Conservation (phyloP, 1,140 invertebrate species). For the Monochamus saltuarius region DNA sequence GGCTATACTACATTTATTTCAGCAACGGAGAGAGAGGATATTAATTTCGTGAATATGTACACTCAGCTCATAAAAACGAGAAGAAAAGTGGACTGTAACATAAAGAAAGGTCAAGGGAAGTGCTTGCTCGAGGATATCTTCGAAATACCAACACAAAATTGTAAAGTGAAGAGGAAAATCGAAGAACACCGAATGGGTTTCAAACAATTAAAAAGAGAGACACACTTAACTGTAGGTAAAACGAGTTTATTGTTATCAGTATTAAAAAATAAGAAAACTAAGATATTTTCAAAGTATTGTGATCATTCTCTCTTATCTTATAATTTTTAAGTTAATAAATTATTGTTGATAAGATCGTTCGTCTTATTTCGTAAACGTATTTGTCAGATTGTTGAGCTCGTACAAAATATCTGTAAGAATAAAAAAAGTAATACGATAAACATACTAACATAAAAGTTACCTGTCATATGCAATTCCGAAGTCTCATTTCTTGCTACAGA, state of each 20-base stretch:
- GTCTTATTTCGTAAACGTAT: neutral
- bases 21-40: slow-evolving; percentile 26
- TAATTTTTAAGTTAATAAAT: slow-evolving; percentile 31
- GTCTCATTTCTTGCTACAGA: slow-evolving; percentile 11
- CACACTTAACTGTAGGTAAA: slow-evolving; percentile 40
- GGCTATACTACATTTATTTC: slow-evolving; percentile 11
- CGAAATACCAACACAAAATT: slow-evolving; percentile 28
- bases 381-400: slow-evolving; percentile 19
- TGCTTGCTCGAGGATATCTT: slow-evolving; percentile 36
- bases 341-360: neutral
- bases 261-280: slow-evolving; percentile 28
- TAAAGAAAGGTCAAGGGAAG: neutral
- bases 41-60: slow-evolving; percentile 35
- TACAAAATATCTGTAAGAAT: slow-evolving; percentile 24
- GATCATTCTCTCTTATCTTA: slow-evolving; percentile 40
- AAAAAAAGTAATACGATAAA: neutral
- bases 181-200: slow-evolving; percentile 17
- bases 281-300: slow-evolving; percentile 25
- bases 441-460: slow-evolving; percentile 11
- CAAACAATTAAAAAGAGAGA: slow-evolving; percentile 23
- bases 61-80: slow-evolving; percentile 34
- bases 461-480: slow-evolving; percentile 34
- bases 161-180: slow-evolving; percentile 28
- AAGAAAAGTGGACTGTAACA: slow-evolving; percentile 30
- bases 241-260: slow-evolving; percentile 37